Conservation (phyloP, 1,140 invertebrate genomes). For the Zaprionus camerounensis region DNA sequence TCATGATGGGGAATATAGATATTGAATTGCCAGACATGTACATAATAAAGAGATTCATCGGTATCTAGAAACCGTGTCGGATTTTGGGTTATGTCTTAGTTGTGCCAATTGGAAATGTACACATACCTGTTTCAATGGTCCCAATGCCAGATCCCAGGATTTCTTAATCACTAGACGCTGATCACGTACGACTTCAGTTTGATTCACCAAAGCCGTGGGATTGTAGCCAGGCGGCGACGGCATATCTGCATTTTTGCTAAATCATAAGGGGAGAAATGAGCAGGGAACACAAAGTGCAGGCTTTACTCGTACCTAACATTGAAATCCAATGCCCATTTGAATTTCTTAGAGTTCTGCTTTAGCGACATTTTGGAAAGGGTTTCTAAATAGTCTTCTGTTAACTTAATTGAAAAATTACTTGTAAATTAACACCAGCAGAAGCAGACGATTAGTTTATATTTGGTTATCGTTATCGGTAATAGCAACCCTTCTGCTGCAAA, state of each 20-base stretch:
- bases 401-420: slow-evolving; percentile 54
- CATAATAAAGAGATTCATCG: slow-evolving; percentile 99
- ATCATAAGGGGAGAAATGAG: slow-evolving; percentile 15
- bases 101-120: background rate
- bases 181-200: slow-evolving; percentile 91
- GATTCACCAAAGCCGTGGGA: slow-evolving; percentile 88
- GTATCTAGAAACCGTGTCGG: slow-evolving; percentile 85
- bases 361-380: slow-evolving; percentile 64
- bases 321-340: slow-evolving; percentile 80
- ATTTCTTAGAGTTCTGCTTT: slow-evolving; percentile 75
- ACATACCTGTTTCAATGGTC: slow-evolving; percentile 87
- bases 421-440: slow-evolving; percentile 45
- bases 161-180: slow-evolving; percentile 95
- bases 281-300: background rate
- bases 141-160: slow-evolving; percentile 98
- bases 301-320: slow-evolving; percentile 58
- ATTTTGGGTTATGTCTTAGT: slow-evolving; percentile 9
- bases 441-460: slow-evolving; percentile 3
- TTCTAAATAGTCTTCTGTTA: slow-evolving; percentile 35
- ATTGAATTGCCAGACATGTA: slow-evolving; percentile 99
- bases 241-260: slow-evolving; percentile 85
- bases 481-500: slow-evolving; percentile 27
- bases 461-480: slow-evolving; percentile 32
- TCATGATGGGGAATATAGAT: slow-evolving; percentile 99
- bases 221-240: slow-evolving; percentile 93